Evolutionary conservation across 2,888 invertebrate species (phyloP), one percentile per base, ranked within the genome.

Genomic region (Pristionchus entomophagus): DNA sequence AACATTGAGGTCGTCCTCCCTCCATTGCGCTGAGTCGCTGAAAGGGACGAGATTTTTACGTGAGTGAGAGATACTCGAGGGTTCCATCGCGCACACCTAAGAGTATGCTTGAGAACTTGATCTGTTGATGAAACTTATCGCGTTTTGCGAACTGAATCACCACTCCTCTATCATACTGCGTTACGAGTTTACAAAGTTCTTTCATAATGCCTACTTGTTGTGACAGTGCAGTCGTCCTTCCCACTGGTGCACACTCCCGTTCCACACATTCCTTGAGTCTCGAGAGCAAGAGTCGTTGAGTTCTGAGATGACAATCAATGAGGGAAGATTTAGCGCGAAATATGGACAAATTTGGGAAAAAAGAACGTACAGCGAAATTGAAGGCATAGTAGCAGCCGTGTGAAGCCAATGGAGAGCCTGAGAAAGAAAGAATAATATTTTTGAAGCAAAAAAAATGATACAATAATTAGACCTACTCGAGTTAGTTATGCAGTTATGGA

Each of bases 381-480:
- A 69, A 69, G 38, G 69, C 69, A 38, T 69, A 69, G 69, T 69
- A 69, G 38, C 69, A 69, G 32, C 69, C 69, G 38, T 69, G 69
- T 12, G 5, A n/a, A 6, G 32, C 10, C 17, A 69, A 35, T 22
- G 38, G 14, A 29, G 38, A 38, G 14, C 17, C 69, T 69, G 19
- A 22, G 62, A 62, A 69, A 17, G 29, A 6, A 26, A 32, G 8
- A 35, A 45, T 0, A 69, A n/a, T 69, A 17, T 38, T 3, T 41
- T 10, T 10, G 38, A 41, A 69, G 5, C n/a, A n/a, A n/a, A n/a
- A n/a, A n/a, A n/a, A n/a, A 38, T 69, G 6, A 38, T 14, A 45
- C 6, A 8, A 69, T 17, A 38, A 32, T 17, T 32, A 45, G 1
- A 38, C 69, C 38, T n/a, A 69, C 69, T 69, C 38, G 17, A 69